Evolutionary conservation across 2,113 vertebrate species (phyloP).

Genomic region (Pao palembangensis): DNA sequence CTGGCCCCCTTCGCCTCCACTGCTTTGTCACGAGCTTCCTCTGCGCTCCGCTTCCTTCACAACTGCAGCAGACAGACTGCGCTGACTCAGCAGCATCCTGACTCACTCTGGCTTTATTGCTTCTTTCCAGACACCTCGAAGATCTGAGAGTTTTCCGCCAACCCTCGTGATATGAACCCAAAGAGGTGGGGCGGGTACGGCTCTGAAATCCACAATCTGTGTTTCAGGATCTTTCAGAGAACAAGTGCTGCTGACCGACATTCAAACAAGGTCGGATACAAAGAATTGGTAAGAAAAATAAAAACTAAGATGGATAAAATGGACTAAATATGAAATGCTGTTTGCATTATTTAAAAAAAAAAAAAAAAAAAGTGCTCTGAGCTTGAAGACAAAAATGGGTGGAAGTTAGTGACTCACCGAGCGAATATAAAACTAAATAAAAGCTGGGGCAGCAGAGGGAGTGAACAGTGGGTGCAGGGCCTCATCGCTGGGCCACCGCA

Average conservation of each 20-base stretch:
- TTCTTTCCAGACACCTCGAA: conserved; percentile 44
- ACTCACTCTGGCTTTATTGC: conserved; percentile 49
- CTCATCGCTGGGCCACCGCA: not conserved
- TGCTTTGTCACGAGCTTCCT: conserved; percentile 59
- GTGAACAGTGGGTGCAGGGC: not conserved
- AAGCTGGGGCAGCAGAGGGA: not conserved
- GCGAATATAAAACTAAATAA: conserved; percentile 10
- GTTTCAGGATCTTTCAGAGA: too few relatives aligned
- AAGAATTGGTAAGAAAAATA: not conserved
- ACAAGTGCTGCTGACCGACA: too few relatives aligned
- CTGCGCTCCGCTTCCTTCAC: conserved; percentile 47
- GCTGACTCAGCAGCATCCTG: conserved; percentile 60
- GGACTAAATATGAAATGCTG: not conserved
- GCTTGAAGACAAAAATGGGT: not conserved
- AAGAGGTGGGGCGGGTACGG: too few relatives aligned
- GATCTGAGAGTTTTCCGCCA: conserved; percentile 29
- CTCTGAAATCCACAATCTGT: not conserved
- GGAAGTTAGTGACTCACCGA: not conserved
- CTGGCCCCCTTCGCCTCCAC: conserved; percentile 28
- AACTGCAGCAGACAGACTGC: conserved; percentile 40
- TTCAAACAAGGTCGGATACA: not conserved
- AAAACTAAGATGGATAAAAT: not conserved
- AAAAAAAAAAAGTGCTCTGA: not conserved
- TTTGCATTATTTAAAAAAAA: not conserved
- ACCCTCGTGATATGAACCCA: conserved; percentile 3